Conservation (phyloP, 2,797 vertebrate species). For the Sebastes minor region DNA sequence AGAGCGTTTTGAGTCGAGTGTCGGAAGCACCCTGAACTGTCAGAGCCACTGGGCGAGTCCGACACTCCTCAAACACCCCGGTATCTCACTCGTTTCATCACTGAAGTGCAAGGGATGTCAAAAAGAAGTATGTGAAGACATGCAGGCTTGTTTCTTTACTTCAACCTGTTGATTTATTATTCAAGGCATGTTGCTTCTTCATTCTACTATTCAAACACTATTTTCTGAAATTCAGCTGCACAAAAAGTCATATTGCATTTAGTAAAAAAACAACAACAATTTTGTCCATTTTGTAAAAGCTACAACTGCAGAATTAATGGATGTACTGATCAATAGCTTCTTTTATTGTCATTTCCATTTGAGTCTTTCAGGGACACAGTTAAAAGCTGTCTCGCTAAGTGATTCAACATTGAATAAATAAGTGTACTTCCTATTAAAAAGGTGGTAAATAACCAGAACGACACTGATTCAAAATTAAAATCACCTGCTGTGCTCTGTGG, state of each 20-base stretch:
- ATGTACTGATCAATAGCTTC: not conserved
- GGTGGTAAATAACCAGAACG: not conserved
- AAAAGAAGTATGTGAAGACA: not conserved
- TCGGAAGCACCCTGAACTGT: constrained; percentile 5
- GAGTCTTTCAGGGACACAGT: not conserved
- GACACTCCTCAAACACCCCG: not conserved
- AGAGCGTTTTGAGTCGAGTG: constrained; percentile 17
- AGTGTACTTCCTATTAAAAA: not conserved
- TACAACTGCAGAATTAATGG: not conserved
- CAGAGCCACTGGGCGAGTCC: constrained; percentile 16
- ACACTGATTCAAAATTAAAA: not conserved
- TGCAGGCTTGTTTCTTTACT: not conserved
- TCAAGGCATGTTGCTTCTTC: not conserved
- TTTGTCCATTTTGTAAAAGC: not conserved
- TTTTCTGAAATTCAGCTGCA: not conserved
- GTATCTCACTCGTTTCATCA: not conserved
- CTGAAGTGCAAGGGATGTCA: not conserved
- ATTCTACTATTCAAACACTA: not conserved
- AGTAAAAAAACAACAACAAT: not conserved
- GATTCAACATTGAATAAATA: not conserved
- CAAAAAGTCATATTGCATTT: not conserved
- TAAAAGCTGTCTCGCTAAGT: not conserved
- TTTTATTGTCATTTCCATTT: not conserved
- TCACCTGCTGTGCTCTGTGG: constrained; percentile 10
- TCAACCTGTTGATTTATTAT: not conserved